Conservation (phyloP, 2,888 invertebrate genomes). For the Emmelina monodactyla region DNA sequence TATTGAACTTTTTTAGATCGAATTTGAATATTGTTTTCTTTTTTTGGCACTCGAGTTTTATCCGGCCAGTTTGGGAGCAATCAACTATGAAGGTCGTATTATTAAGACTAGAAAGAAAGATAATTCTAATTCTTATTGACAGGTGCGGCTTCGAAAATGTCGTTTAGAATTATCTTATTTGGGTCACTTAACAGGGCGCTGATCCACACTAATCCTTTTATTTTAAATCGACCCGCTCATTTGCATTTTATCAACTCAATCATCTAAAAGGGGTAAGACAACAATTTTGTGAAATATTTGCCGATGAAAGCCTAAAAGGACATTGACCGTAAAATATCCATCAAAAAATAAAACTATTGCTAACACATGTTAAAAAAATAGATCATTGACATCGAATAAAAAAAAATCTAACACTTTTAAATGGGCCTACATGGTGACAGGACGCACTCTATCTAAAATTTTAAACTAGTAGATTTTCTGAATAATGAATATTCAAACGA, state of each 20-base stretch:
- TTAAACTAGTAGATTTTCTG: slow-evolving; percentile 7
- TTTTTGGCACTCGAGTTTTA: too few relatives aligned
- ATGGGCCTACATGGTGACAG: too few relatives aligned
- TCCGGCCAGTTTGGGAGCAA: too few relatives aligned
- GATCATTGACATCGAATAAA: too few relatives aligned
- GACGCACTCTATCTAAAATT: too few relatives aligned
- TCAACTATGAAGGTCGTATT: too few relatives aligned
- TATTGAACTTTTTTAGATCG: too few relatives aligned
- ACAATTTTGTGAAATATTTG: slow-evolving; percentile 52
- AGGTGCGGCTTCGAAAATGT: slow-evolving; percentile 33
- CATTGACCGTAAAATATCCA: slow-evolving; percentile 29
- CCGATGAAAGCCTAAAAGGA: slow-evolving; percentile 47
- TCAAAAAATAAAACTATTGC: background rate
- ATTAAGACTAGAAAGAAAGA: too few relatives aligned
- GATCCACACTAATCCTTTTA: slow-evolving; percentile 49
- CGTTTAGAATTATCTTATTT: slow-evolving; percentile 53
- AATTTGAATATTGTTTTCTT: too few relatives aligned
- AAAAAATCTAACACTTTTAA: too few relatives aligned
- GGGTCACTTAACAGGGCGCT: slow-evolving; percentile 52
- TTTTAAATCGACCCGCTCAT: slow-evolving; percentile 46
- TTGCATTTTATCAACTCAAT: slow-evolving; percentile 55
- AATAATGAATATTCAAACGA: slow-evolving; percentile 22
- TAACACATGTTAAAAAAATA: background rate
- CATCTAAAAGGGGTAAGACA: slow-evolving; percentile 50
- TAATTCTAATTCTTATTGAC: slow-evolving; percentile 58